Evolutionary conservation across 2,113 vertebrate species (phyloP), one percentile per base, ranked within the genome.

Genomic region (Cinclus cinclus): DNA sequence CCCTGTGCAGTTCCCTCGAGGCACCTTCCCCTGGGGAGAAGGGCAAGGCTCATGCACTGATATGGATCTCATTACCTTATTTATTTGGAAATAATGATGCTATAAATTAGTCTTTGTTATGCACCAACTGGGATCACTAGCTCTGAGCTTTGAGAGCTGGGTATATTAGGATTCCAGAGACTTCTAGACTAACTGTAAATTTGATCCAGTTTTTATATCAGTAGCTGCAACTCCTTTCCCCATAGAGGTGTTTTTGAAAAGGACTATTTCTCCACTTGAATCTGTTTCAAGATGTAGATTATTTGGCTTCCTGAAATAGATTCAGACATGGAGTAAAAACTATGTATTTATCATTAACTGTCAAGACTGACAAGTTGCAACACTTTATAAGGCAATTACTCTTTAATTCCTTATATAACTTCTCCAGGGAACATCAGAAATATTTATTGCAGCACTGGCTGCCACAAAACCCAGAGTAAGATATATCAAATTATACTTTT

Each of bases 21-120:
- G 53, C 30, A 76, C 30, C 41, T 50, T 68, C 23, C 46, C 60
- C 52, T 58, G 35, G 47, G 58, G 24, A 90, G 52, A 69, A 62
- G 41, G 22, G 42, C 5, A 71, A 87, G n/a, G 35, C 58, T 81
- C 24, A 28, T 23, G 44, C 19, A 75, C 30, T 49, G 65, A 82
- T 46, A 68, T 1, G 11, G 37, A 75, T 56, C 41, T 91, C 70
- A 65, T 75, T 71, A 49, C 39, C 24, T 89, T 47, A 74, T 83
- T 92, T 85, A 96, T 95, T 62, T 79, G 39, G 68, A 87, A 89
- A 91, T 70, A 71, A 74, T 15, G 42, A 76, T 37, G 63, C 13
- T 58, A 70, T 74, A 85, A 89, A 91, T 69, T 17, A 68, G n/a
- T 30, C 30, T 68, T 49, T 37, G 24, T 28, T 70, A 44, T 23